These are phyloP conservation scores for Phoenicopterus ruber DNA, from an alignment of 2,113 vertebrate genomes.

Conservation along the genomic window DNA sequence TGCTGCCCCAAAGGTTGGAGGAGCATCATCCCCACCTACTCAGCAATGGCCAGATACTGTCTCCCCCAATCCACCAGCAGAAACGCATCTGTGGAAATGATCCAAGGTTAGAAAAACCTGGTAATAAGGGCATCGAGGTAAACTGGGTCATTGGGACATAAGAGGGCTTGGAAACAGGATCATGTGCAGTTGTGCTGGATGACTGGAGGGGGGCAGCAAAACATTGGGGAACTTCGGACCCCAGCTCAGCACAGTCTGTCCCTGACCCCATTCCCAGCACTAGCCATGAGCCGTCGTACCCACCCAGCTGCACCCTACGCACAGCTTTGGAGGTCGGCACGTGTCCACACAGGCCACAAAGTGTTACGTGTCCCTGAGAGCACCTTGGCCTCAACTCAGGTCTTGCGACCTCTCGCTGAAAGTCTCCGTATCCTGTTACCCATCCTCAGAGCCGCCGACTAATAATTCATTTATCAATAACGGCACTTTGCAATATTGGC, in stretches of 20 bases:
- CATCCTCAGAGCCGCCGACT: neutral
- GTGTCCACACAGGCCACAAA: neutral
- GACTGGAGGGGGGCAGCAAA: neutral
- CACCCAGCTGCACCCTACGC: neutral
- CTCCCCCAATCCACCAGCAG: neutral
- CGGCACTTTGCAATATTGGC: neutral
- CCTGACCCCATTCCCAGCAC: neutral
- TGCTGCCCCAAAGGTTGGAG: neutral
- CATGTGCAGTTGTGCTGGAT: neutral
- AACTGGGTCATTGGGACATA: neutral
- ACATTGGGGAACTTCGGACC: neutral
- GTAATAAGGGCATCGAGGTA: neutral
- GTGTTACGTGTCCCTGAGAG: neutral
- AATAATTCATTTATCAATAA: neutral
- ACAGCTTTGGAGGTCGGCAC: neutral
- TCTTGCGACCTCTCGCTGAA: neutral
- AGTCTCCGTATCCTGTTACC: neutral
- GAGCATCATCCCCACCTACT: neutral
- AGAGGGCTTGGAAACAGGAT: neutral
- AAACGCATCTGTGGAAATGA: neutral
- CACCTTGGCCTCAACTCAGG: neutral
- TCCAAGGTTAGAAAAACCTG: neutral
- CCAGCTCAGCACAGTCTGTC: neutral
- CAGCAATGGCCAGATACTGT: neutral
- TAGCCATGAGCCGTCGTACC: neutral